These are phyloP conservation scores for Epiblema foenella DNA, from an alignment of 2,888 invertebrate species.

Conservation along the genomic window DNA sequence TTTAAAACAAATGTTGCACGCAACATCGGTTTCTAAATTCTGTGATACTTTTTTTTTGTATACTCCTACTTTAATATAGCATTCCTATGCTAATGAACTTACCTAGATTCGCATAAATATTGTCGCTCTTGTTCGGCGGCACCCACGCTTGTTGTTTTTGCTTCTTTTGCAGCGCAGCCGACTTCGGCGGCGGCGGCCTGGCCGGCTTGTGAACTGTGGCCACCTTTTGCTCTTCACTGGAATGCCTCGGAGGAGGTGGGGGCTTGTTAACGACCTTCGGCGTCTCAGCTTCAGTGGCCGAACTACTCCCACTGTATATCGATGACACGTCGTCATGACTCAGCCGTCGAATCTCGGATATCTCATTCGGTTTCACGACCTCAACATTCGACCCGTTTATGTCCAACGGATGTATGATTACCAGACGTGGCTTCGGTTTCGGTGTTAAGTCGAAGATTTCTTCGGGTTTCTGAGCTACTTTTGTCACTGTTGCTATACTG, in stretches of 20 bases:
- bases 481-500: constrained; percentile 71
- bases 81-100: constrained; percentile 53
- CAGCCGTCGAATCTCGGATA: constrained; percentile 66
- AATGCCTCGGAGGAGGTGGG: constrained; percentile 90
- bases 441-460: constrained; percentile 84
- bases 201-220: constrained; percentile 86
- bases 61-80: constrained; percentile 12
- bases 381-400: constrained; percentile 92
- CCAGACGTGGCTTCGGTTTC: constrained; percentile 89
- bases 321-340: constrained; percentile 84
- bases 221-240: constrained; percentile 79
- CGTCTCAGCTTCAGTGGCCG: constrained; percentile 69
- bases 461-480: constrained; percentile 81
- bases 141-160: constrained; percentile 83
- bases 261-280: constrained; percentile 85
- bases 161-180: constrained; percentile 86
- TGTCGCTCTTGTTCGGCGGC: constrained; percentile 75
- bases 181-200: constrained; percentile 90
- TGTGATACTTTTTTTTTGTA: constrained; percentile 2
- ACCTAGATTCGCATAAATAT: constrained; percentile 93
- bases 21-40: constrained; percentile 12
- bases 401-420: constrained; percentile 95
- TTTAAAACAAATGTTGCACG: constrained; percentile 12
- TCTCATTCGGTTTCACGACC: constrained; percentile 87
- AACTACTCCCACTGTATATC: constrained; percentile 77